phyloP scores from a whole-genome alignment of 2,797 vertebrate species.

The Tangara arthus region DNA sequence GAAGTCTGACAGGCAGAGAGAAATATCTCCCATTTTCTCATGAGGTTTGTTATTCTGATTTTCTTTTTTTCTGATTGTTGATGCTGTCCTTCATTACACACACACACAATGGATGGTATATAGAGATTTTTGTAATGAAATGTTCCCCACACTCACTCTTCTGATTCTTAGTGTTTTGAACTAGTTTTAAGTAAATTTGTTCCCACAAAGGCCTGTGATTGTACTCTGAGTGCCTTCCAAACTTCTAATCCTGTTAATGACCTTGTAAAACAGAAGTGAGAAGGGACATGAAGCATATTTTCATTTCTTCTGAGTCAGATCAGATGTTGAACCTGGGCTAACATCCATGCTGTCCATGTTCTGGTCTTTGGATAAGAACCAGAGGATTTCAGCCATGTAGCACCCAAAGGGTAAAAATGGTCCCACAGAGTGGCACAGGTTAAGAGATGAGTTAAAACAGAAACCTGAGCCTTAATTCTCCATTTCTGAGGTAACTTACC shows the following conservation, averaged over 20 bases:
- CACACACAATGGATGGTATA: too few relatives aligned
- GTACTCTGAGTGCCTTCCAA: neutral
- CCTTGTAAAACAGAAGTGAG: neutral
- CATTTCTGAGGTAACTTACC: neutral
- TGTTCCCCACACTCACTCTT: neutral
- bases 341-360: rapidly evolving
- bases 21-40: neutral
- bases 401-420: neutral
- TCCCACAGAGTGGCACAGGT: neutral
- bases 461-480: neutral
- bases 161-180: neutral
- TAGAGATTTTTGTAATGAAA: neutral
- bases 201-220: neutral
- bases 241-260: neutral
- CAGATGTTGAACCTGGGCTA: neutral
- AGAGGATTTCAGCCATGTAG: neutral
- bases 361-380: neutral
- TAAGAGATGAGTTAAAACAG: neutral
- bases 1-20: neutral
- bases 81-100: neutral
- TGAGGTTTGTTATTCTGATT: slow-evolving; percentile 41
- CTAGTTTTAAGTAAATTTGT: neutral
- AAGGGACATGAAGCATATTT: neutral
- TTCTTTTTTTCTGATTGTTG: neutral
- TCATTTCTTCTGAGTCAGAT: neutral